Evolutionary conservation across 1,140 invertebrate genomes (phyloP).

Genomic region (Scylla paramamosain): DNA sequence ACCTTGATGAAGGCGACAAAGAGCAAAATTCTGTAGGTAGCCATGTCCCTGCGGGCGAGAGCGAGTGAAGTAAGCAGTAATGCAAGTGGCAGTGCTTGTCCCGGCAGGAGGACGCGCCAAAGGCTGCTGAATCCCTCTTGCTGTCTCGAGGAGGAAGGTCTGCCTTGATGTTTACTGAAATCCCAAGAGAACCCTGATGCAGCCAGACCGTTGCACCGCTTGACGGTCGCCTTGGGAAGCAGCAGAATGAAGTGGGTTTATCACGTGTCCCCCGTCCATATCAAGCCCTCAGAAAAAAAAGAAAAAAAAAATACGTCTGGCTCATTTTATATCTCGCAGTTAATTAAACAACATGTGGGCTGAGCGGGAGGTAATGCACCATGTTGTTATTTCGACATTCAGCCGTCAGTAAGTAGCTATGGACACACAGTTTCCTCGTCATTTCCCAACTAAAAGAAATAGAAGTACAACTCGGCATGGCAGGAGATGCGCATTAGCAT

Average conservation of each 20-base stretch:
- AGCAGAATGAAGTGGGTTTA: background rate
- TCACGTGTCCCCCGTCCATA: too few relatives aligned
- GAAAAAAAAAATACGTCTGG: too few relatives aligned
- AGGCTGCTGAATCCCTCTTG: background rate
- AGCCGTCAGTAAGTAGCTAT: too few relatives aligned
- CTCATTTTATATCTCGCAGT: too few relatives aligned
- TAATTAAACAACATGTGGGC: too few relatives aligned
- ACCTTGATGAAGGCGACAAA: background rate
- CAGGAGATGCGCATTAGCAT: too few relatives aligned
- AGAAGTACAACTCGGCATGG: too few relatives aligned
- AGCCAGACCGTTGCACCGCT: background rate
- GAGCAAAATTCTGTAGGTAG: background rate
- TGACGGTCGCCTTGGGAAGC: background rate
- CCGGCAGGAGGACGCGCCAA: background rate
- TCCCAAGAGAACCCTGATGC: background rate
- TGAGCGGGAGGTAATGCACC: too few relatives aligned
- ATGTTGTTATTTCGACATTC: too few relatives aligned
- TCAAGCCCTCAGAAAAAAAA: too few relatives aligned
- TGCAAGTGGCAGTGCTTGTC: background rate
- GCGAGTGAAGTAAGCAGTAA: background rate
- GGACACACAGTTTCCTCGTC: too few relatives aligned
- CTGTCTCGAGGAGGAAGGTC: background rate
- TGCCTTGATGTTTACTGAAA: slow-evolving; percentile 6
- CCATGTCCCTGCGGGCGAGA: background rate
- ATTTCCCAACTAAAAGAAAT: too few relatives aligned